phyloP scores from a whole-genome alignment of 2,797 vertebrate species.

The Epinephelus malabaricus region DNA sequence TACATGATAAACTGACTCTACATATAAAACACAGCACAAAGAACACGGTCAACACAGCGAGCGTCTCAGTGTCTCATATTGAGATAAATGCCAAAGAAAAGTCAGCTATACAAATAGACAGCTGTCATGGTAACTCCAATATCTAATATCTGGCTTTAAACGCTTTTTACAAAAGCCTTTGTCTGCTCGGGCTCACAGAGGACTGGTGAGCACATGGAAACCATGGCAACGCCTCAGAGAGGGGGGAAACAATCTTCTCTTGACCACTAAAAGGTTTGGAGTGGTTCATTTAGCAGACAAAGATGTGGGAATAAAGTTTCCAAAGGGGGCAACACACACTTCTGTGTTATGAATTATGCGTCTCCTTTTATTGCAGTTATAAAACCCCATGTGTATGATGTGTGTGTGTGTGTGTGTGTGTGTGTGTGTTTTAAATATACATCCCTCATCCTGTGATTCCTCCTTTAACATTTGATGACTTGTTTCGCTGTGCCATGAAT shows the following conservation, averaged over 20 bases:
- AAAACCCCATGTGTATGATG: neutral
- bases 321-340: neutral
- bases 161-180: slow-evolving; percentile 6
- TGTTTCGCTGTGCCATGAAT: slow-evolving; percentile 5
- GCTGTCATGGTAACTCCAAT: slow-evolving; percentile 61
- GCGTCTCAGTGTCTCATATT: slow-evolving; percentile 5
- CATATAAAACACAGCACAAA: neutral
- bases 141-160: slow-evolving; percentile 40
- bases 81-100: slow-evolving; percentile 63
- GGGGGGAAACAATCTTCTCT: slow-evolving; percentile 1
- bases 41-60: neutral
- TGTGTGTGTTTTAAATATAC: neutral
- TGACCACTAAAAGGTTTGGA: slow-evolving; percentile 25
- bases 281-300: neutral
- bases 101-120: slow-evolving; percentile 49
- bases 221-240: slow-evolving; percentile 53
- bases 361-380: neutral
- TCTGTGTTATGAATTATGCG: neutral
- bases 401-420: too few relatives aligned
- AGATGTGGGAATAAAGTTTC: neutral
- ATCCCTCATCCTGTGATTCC: neutral
- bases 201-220: slow-evolving; percentile 39
- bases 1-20: neutral
- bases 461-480: slow-evolving; percentile 22
- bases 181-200: slow-evolving; percentile 18